phyloP scores from a whole-genome alignment of 1,140 invertebrate species.

The Pomacea maculata region DNA sequence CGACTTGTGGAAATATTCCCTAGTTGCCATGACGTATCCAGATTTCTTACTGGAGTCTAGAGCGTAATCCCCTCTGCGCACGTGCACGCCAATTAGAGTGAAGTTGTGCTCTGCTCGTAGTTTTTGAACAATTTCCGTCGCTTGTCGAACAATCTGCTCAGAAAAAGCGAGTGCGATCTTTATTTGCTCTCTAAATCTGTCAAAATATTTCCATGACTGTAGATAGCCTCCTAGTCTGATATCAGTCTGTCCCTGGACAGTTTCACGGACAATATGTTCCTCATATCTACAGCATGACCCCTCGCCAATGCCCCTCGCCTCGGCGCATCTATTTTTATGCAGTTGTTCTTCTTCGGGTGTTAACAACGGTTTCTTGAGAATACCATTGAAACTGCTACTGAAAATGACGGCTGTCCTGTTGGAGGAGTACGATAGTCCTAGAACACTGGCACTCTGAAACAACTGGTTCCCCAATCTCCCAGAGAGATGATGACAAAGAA shows the following conservation, averaged over 20 bases:
- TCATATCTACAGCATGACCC: conserved; percentile 34
- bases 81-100: conserved; percentile 44
- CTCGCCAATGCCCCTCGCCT: neutral
- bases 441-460: conserved; percentile 45
- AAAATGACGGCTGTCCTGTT: conserved; percentile 28
- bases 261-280: conserved; percentile 19
- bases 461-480: conserved; percentile 46
- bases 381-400: conserved; percentile 9
- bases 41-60: neutral
- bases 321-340: neutral
- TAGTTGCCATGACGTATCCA: conserved; percentile 33
- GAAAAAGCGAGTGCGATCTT: conserved; percentile 37
- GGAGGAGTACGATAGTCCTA: conserved; percentile 29
- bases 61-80: conserved; percentile 44
- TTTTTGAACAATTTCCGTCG: conserved; percentile 21
- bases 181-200: conserved; percentile 22
- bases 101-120: conserved; percentile 9
- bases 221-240: conserved; percentile 36
- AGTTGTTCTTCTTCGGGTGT: neutral
- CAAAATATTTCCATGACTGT: conserved; percentile 50
- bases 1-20: conserved; percentile 33
- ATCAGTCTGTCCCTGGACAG: conserved; percentile 21
- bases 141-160: conserved; percentile 19
- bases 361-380: conserved; percentile 22
- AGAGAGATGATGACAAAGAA: conserved; percentile 29